Evolutionary conservation across 2,888 invertebrate genomes (phyloP).

Genomic region (Sphaerolaimus hirsutus): DNA sequence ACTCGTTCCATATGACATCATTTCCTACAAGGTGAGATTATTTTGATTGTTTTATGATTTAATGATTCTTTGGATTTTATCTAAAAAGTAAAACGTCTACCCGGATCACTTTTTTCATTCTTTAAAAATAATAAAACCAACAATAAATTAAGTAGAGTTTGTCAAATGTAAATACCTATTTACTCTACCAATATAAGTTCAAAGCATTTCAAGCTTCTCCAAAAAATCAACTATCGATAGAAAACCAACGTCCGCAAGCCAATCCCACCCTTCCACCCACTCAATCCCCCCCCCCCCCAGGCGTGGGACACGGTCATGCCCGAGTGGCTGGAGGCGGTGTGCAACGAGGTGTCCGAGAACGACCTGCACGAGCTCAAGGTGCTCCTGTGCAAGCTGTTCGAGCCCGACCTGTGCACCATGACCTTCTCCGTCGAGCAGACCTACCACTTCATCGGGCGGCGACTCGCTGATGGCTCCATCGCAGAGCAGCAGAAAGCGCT

Average conservation of each 20-base stretch:
- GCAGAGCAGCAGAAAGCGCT: conserved; percentile 31
- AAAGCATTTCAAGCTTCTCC: too few relatives aligned
- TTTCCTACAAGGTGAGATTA: too few relatives aligned
- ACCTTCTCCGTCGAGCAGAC: conserved; percentile 79
- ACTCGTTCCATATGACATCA: conserved; percentile 84
- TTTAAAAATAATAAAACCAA: too few relatives aligned
- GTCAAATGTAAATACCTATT: too few relatives aligned
- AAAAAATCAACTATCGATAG: too few relatives aligned
- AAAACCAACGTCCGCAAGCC: too few relatives aligned
- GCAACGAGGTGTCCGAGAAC: conserved; percentile 40
- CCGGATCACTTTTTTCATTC: too few relatives aligned
- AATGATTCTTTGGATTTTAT: too few relatives aligned
- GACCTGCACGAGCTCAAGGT: conserved; percentile 53
- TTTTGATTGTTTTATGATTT: too few relatives aligned
- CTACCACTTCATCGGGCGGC: conserved; percentile 67
- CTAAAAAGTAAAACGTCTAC: too few relatives aligned
- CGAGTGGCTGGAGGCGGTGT: conserved; percentile 92
- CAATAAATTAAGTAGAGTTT: too few relatives aligned
- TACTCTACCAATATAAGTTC: too few relatives aligned
- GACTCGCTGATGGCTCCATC: conserved; percentile 37
- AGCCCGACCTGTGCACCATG: conserved; percentile 76
- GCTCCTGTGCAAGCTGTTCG: conserved; percentile 53
- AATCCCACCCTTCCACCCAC: background rate
- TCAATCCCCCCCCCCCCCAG: conserved; percentile 24
- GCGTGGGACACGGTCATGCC: conserved; percentile 94